Percentiles rank a stretch among this genome's conserved stretches.
Evolutionary conservation across 2,113 vertebrate genomes (phyloP).

Genomic region (Varanus komodoensis): DNA sequence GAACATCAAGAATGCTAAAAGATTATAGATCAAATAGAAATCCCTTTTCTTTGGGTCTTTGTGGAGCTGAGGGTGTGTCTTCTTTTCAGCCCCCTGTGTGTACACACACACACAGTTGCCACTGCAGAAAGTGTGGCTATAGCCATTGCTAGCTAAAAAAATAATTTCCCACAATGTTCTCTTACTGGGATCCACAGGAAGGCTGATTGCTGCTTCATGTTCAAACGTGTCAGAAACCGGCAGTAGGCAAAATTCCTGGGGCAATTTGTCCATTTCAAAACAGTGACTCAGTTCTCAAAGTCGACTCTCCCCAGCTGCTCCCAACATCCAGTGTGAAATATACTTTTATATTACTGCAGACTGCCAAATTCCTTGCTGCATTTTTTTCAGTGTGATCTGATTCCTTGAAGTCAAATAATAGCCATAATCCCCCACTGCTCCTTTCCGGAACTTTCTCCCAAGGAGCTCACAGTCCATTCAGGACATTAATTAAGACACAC

Average conservation of each 20-base stretch:
- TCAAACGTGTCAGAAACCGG: not conserved
- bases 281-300: not conserved
- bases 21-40: not conserved
- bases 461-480: not conserved
- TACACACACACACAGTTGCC: not conserved
- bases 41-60: not conserved
- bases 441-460: not conserved
- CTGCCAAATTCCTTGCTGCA: not conserved
- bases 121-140: not conserved
- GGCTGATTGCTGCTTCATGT: not conserved
- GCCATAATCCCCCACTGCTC: not conserved
- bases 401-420: not conserved
- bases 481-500: slow-evolving; percentile 22
- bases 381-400: not conserved
- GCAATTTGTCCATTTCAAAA: not conserved
- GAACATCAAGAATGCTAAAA: too few species aligned
- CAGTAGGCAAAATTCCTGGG: not conserved
- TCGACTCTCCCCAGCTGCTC: not conserved
- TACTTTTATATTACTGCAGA: not conserved
- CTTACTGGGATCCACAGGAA: not conserved
- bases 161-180: not conserved
- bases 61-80: not conserved
- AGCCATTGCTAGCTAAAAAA: not conserved
- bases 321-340: not conserved
- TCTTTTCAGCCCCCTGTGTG: too few species aligned